Percentiles rank a stretch among this genome's conserved stretches.
Conservation (phyloP, 1,140 invertebrate species). For the Capitella teleta region DNA sequence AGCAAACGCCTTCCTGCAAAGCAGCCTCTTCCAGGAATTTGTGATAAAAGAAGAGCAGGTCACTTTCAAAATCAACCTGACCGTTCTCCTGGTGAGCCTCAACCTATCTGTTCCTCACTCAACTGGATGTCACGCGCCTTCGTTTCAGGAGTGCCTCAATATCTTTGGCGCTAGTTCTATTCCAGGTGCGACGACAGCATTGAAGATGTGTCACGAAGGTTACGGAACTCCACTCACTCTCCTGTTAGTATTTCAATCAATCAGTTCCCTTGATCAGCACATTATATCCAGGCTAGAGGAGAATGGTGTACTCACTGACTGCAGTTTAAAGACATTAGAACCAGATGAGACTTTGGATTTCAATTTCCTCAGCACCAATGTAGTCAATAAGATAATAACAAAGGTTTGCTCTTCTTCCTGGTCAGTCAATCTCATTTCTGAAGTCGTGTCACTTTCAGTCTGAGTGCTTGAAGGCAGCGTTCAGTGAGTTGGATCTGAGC, state of each 20-base stretch:
- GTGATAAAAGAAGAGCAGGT: conserved; percentile 50
- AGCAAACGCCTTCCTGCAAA: conserved; percentile 79
- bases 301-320: conserved; percentile 74
- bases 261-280: too few relatives aligned
- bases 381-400: conserved; percentile 75
- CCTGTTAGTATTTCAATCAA: background rate
- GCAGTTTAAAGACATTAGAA: conserved; percentile 73
- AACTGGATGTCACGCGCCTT: background rate
- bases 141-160: conserved; percentile 63
- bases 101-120: background rate
- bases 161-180: conserved; percentile 65
- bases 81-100: conserved; percentile 54
- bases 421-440: too few relatives aligned
- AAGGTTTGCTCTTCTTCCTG: too few relatives aligned
- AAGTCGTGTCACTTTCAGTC: too few relatives aligned
- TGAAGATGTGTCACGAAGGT: conserved; percentile 66
- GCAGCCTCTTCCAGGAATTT: conserved; percentile 59
- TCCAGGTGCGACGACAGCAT: conserved; percentile 48
- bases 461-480: conserved; percentile 64
- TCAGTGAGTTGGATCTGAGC: conserved; percentile 67
- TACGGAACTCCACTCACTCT: conserved; percentile 51
- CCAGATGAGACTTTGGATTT: conserved; percentile 71
- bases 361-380: conserved; percentile 56
- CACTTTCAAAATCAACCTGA: conserved; percentile 70
- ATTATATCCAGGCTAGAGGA: conserved; percentile 67